phyloP scores from a whole-genome alignment of 35 echinoderm and acorn worm species.

The Apostichopus parvimensis region DNA sequence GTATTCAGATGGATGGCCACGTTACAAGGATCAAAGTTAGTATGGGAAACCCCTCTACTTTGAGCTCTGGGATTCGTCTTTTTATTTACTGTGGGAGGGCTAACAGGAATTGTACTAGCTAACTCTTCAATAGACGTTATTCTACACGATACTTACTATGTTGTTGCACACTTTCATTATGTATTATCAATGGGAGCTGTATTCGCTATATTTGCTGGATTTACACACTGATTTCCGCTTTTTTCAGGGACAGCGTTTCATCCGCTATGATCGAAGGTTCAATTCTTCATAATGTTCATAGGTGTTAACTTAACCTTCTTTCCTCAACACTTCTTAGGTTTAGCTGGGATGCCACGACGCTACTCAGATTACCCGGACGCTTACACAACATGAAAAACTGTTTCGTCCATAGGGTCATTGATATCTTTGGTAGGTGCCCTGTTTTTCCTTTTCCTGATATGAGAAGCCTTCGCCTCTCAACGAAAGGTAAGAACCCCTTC shows the following conservation, averaged over 20 bases:
- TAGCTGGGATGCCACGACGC: slow-evolving; percentile 84
- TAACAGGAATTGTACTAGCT: slow-evolving; percentile 72
- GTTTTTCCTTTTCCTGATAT: slow-evolving; percentile 64
- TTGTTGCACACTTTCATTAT: slow-evolving; percentile 85
- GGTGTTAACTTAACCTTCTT: slow-evolving; percentile 89
- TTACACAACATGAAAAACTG: slow-evolving; percentile 70
- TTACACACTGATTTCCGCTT: slow-evolving; percentile 68
- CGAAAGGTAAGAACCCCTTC: slow-evolving; percentile 24
- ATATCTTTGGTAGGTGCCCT: slow-evolving; percentile 69
- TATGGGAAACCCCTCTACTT: slow-evolving; percentile 62
- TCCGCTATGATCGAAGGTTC: slow-evolving; percentile 58
- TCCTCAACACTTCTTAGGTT: slow-evolving; percentile 82
- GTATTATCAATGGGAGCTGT: slow-evolving; percentile 84
- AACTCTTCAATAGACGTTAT: slow-evolving; percentile 72
- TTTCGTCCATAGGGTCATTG: slow-evolving; percentile 63
- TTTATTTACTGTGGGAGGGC: slow-evolving; percentile 80
- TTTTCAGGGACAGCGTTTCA: slow-evolving; percentile 68
- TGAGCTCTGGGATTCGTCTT: slow-evolving; percentile 80
- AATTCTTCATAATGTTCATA: slow-evolving; percentile 78
- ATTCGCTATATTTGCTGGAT: slow-evolving; percentile 84
- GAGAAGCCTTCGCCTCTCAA: slow-evolving; percentile 59
- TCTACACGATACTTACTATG: slow-evolving; percentile 87
- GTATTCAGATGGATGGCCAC: slow-evolving; percentile 85
- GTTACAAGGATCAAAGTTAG: slow-evolving; percentile 64
- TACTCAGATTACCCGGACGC: slow-evolving; percentile 29